A percentile compares a stretch with the other conserved stretches of the same genome.
These are phyloP conservation scores for Barypeithes pellucidus DNA, from an alignment of 2,888 invertebrate genomes.

Conservation along the genomic window DNA sequence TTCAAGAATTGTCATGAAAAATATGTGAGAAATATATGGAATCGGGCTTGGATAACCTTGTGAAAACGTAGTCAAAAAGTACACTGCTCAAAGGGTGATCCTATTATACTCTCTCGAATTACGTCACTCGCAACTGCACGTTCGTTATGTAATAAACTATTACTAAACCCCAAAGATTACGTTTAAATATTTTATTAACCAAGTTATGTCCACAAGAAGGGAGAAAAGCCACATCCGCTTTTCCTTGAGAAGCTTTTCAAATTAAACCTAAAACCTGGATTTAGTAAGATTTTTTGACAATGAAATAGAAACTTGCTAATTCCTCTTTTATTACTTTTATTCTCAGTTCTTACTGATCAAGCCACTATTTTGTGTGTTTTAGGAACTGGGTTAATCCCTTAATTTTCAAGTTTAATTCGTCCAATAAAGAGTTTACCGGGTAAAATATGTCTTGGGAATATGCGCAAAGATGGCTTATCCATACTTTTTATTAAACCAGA, in stretches of 20 bases:
- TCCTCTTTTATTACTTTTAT: constrained; percentile 21
- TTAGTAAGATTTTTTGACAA: constrained; percentile 26
- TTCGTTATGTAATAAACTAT: too few species aligned
- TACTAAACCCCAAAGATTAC: not conserved
- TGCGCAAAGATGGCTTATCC: too few species aligned
- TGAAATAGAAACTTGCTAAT: constrained; percentile 21
- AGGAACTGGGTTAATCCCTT: constrained; percentile 3
- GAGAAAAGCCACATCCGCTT: constrained; percentile 18
- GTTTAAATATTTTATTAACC: constrained; percentile 24
- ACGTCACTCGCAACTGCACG: too few species aligned
- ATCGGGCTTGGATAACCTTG: too few species aligned
- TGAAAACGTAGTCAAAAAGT: too few species aligned
- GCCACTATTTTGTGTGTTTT: constrained; percentile 2
- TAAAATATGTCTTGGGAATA: too few species aligned
- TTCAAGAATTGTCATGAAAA: too few species aligned
- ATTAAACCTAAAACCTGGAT: constrained; percentile 27
- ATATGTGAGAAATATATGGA: too few species aligned
- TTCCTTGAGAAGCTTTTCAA: constrained; percentile 25
- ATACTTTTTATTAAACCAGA: too few species aligned
- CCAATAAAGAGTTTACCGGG: not conserved
- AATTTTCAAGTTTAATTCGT: not conserved
- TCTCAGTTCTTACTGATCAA: constrained; percentile 6
- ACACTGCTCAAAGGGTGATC: not conserved
- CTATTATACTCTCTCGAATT: too few species aligned
- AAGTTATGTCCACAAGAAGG: constrained; percentile 21